Conservation (phyloP, 2,888 invertebrate species). For the Chaetogeoica ovagalla region DNA sequence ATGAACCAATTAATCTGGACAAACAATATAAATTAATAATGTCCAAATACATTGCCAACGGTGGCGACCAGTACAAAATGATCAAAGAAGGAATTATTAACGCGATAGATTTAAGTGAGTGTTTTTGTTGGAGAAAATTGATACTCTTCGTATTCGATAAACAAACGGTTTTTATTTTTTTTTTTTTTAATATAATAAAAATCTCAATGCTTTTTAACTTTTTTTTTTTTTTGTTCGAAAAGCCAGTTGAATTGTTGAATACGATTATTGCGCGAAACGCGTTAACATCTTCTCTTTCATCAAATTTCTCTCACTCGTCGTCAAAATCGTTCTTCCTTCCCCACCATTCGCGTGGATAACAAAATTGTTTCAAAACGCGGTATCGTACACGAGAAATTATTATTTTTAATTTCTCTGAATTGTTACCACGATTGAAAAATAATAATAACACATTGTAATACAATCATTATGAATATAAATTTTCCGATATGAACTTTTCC, state of each 20-base stretch:
- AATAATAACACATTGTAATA: background rate
- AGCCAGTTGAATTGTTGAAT: too few relatives aligned
- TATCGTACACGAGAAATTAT: too few relatives aligned
- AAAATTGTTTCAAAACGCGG: too few relatives aligned
- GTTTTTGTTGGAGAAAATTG: background rate
- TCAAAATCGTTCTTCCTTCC: too few relatives aligned
- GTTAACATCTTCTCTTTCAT: too few relatives aligned
- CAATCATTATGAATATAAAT: background rate
- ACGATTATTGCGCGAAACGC: too few relatives aligned
- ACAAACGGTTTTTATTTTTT: background rate
- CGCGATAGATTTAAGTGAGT: background rate
- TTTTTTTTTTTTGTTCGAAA: too few relatives aligned
- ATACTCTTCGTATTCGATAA: background rate
- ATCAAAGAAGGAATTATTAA: slow-evolving; percentile 58
- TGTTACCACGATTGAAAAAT: too few relatives aligned
- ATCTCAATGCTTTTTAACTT: background rate
- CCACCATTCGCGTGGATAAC: too few relatives aligned
- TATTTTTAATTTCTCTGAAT: too few relatives aligned
- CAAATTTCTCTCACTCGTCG: too few relatives aligned
- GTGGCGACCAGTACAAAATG: slow-evolving; percentile 74
- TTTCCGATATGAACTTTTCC: background rate
- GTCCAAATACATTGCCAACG: slow-evolving; percentile 68
- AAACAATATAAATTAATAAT: slow-evolving; percentile 69
- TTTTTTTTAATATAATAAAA: background rate
- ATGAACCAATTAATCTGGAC: slow-evolving; percentile 63